Evolutionary conservation across 2,113 vertebrate species (phyloP), one percentile per base, ranked within the genome.

Genomic region (Nothoprocta pentlandii): DNA sequence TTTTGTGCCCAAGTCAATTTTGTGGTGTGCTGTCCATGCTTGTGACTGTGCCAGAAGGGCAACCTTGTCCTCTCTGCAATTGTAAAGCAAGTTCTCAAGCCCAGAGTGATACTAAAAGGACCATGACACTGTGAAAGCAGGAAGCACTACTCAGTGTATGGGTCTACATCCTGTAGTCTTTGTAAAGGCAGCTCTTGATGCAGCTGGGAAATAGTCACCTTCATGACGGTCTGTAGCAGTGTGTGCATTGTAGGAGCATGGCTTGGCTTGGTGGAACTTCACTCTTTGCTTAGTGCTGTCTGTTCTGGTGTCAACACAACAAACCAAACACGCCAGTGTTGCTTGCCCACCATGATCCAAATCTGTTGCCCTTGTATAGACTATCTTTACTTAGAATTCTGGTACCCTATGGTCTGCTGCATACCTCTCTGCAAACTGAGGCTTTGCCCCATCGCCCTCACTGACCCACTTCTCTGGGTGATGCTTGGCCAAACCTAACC

Each of bases 1-100:
- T 94, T 68, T 54, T n/a, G 36, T 88, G 47, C 56, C 53, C 82
- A 5, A 94, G 69, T 36, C 59, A 71, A 46, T 75, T 89, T 66
- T 14, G 11, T 68, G 80, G 42, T 68, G 20, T 85, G 44, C 68
- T 92, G 11, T 88, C 16, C 21, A 28, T 25, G 95, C 76, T 22
- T 22, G 2, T 79, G 63, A 66, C 87, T 91, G 75, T 84, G 51
- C 90, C 80, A 56, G 63, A 94, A 54, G 23, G n/a, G 17, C 47
- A 36, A 14, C 47, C 19, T 84, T 92, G 78, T 42, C 61, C 30
- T 86, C n/a, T 54, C 32, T 7, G 68, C 12, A 68, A 28, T 89
- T 47, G 16, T 6, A 56, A 62, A 32, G 67, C 87, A 47, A 36
- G 47, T 84, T 90, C 76, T 93, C 0, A 1, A 81, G 61, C 73